Conservation (phyloP, 2,113 vertebrate species). For the Glaucidium brasilianum region DNA sequence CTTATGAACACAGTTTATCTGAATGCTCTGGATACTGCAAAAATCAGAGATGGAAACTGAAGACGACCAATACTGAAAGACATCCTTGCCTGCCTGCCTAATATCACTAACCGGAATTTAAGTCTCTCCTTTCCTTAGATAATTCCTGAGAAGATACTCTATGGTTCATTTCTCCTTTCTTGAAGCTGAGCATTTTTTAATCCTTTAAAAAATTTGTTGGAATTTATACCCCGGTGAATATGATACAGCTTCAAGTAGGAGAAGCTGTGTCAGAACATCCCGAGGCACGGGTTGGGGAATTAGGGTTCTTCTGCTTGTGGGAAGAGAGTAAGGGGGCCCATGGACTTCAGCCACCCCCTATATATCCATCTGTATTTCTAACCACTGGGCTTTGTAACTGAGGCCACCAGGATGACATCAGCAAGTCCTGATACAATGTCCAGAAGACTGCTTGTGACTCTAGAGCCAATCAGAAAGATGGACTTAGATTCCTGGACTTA, state of each 20-base stretch:
- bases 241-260: not conserved
- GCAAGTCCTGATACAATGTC: rapidly evolving
- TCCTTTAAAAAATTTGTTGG: not conserved
- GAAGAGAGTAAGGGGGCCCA: not conserved
- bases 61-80: not conserved
- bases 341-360: not conserved
- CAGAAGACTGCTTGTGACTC: not conserved
- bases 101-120: not conserved
- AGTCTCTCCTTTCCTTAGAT: not conserved
- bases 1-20: not conserved
- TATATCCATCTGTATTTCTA: no score
- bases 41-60: not conserved
- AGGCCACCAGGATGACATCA: not conserved
- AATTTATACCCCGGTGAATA: not conserved
- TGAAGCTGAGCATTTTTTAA: not conserved
- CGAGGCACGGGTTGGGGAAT: not conserved
- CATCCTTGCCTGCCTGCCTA: not conserved
- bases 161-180: not conserved
- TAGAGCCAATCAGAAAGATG: not conserved
- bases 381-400: not conserved
- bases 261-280: not conserved
- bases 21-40: not conserved
- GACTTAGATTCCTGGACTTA: not conserved
- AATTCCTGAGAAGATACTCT: not conserved
- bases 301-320: not conserved